These are phyloP conservation scores for Microctenopoma lineatum DNA, from an alignment of 2,797 vertebrate species.

Conservation along the genomic window DNA sequence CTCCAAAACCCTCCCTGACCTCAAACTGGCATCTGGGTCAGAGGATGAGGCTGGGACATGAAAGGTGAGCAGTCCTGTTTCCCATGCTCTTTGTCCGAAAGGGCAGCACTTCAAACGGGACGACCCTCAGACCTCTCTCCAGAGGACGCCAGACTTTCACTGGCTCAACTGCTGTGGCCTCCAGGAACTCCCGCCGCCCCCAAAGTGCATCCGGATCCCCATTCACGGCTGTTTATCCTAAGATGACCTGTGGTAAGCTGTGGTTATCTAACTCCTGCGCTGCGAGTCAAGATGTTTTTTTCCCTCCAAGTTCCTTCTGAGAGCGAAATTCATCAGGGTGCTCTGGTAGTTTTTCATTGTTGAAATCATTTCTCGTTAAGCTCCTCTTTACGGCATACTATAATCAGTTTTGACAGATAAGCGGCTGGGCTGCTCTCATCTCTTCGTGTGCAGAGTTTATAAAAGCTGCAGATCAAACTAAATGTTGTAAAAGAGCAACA, in stretches of 20 bases:
- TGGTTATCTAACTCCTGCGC: slow-evolving; percentile 69
- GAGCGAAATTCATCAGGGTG: slow-evolving; percentile 44
- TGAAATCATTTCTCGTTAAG: slow-evolving; percentile 20
- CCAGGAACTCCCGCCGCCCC: slow-evolving; percentile 51
- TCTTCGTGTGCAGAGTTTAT: neutral
- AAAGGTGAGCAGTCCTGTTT: slow-evolving; percentile 72
- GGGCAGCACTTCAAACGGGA: slow-evolving; percentile 71
- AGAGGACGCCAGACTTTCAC: slow-evolving; percentile 68
- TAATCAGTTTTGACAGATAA: neutral
- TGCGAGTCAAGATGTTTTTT: slow-evolving; percentile 45
- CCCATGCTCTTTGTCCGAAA: slow-evolving; percentile 70
- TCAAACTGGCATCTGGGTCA: slow-evolving; percentile 48
- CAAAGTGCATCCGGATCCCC: slow-evolving; percentile 66
- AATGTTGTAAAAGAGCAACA: too few relatives aligned
- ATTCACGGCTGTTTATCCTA: slow-evolving; percentile 70
- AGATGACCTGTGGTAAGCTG: slow-evolving; percentile 66
- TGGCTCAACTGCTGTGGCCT: slow-evolving; percentile 50
- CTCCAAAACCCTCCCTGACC: slow-evolving; percentile 55
- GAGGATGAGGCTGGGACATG: slow-evolving; percentile 59
- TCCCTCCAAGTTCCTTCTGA: slow-evolving; percentile 32
- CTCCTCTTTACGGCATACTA: too few relatives aligned
- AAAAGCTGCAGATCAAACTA: neutral
- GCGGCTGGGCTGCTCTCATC: neutral
- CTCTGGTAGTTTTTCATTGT: slow-evolving; percentile 33
- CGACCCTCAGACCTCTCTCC: slow-evolving; percentile 62